Conservation (phyloP, 2,113 vertebrate genomes). For the Phrynosoma platyrhinos region DNA sequence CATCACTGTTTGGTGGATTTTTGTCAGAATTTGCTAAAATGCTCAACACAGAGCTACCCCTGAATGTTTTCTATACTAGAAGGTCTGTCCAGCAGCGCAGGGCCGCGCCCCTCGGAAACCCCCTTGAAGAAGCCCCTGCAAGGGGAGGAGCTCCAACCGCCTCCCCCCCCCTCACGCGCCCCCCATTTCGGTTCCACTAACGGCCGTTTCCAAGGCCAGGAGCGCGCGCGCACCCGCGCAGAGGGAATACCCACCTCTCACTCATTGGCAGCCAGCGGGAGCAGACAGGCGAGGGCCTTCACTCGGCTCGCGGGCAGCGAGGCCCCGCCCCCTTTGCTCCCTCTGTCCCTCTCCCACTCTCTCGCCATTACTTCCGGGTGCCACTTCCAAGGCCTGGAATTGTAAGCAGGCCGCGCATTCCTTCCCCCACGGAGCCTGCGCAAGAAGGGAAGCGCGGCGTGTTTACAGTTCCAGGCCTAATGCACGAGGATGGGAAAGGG, state of each 20-base stretch:
- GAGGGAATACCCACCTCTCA: neutral
- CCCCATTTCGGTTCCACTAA: neutral
- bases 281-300: too few relatives aligned
- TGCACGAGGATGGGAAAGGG: neutral
- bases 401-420: too few relatives aligned
- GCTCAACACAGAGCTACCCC: too few relatives aligned
- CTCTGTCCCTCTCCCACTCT: neutral
- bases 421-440: neutral
- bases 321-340: neutral
- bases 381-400: neutral
- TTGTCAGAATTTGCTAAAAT: too few relatives aligned
- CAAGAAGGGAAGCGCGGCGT: neutral
- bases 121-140: neutral
- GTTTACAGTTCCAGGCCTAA: neutral
- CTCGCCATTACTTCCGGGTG: constrained; percentile 51
- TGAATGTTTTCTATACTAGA: too few relatives aligned
- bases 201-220: neutral
- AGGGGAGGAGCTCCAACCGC: neutral
- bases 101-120: constrained; percentile 18
- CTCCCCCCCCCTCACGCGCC: neutral
- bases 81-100: too few relatives aligned
- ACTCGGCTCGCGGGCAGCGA: neutral
- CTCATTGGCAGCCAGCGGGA: neutral
- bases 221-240: neutral
- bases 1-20: too few relatives aligned